These are phyloP conservation scores for Acropternis orthonyx DNA, from an alignment of 2,797 vertebrate genomes.

Conservation along the genomic window DNA sequence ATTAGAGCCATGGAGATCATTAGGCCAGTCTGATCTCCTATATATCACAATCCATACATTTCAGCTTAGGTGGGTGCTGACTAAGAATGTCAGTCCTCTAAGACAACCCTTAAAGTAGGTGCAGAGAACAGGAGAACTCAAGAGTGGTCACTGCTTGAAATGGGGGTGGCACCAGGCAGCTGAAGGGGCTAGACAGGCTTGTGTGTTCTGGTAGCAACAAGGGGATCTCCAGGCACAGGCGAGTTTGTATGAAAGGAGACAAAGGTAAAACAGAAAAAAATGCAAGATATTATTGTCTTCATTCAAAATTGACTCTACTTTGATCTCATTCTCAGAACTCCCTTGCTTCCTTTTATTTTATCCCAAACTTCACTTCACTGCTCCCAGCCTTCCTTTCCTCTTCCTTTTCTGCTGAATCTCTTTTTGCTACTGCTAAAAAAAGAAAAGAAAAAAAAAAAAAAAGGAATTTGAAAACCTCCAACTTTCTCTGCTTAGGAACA, in stretches of 20 bases:
- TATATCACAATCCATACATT: neutral
- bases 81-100: neutral
- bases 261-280: neutral
- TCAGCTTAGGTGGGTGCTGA: neutral
- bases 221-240: neutral
- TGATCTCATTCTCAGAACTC: neutral
- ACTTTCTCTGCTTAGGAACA: neutral
- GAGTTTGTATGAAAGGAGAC: neutral
- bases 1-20: neutral
- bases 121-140: neutral
- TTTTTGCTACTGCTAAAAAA: neutral
- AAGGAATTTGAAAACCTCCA: neutral
- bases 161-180: neutral
- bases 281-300: neutral
- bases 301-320: neutral
- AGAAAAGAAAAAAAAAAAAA: no score
- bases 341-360: neutral
- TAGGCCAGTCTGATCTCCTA: neutral
- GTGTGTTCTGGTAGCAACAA: neutral
- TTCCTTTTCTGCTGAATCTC: neutral
- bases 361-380: neutral
- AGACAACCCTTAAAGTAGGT: neutral
- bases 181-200: neutral
- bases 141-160: neutral
- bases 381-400: neutral